Conservation (phyloP, 2,113 vertebrate species). For the Guaruba guarouba region DNA sequence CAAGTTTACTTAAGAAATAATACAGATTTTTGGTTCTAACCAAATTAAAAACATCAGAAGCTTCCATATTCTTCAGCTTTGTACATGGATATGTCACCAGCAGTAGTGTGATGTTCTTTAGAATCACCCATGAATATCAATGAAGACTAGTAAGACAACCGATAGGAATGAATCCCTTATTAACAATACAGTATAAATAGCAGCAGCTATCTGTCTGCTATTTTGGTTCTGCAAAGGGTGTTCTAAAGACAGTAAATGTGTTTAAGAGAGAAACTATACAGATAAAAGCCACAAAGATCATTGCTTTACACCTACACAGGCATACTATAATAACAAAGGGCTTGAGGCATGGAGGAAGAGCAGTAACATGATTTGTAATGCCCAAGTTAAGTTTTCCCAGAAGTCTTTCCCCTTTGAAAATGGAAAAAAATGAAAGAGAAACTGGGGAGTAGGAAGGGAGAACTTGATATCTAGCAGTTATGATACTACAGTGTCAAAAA, state of each 20-base stretch:
- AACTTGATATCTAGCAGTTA: not conserved
- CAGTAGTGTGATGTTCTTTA: not conserved
- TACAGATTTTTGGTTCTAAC: not conserved
- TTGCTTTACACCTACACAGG: not conserved
- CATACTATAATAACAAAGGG: not conserved
- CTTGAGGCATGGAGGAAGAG: not conserved
- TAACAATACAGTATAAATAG: constrained; percentile 17
- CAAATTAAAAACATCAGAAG: not conserved
- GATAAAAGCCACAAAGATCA: constrained; percentile 17
- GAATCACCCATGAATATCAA: not conserved
- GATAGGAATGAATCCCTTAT: not conserved
- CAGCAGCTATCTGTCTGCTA: not conserved
- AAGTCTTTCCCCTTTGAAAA: not conserved
- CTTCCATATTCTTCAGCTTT: not conserved
- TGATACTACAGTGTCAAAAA: not conserved
- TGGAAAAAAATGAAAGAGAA: not conserved
- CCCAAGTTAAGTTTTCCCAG: not conserved
- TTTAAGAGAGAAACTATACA: constrained; percentile 1
- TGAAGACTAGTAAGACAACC: not conserved
- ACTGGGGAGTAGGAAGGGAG: not conserved
- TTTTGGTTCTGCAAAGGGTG: not conserved
- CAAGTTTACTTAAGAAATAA: constrained; percentile 38
- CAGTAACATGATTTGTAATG: not conserved
- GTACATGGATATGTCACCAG: not conserved
- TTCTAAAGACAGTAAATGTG: constrained; percentile 17